Conservation (phyloP, 2,797 vertebrate genomes). For the Myoxocephalus aenaeus region DNA sequence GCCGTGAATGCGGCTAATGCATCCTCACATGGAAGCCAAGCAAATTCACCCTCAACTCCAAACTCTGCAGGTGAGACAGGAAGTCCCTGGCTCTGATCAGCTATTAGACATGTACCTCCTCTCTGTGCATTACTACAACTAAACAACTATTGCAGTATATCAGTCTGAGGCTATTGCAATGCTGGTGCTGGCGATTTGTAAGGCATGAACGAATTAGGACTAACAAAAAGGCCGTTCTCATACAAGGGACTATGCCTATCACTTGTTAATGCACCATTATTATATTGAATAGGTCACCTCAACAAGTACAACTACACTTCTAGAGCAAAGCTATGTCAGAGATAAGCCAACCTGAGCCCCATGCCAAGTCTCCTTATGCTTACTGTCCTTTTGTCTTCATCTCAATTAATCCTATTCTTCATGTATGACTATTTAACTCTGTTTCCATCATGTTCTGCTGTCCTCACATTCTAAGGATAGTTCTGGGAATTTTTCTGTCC, state of each 20-base stretch:
- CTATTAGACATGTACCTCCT: constrained; percentile 65
- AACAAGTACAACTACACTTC: constrained; percentile 11
- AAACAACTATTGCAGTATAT: constrained; percentile 23
- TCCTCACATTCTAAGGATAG: constrained; percentile 36
- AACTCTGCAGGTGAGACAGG: constrained; percentile 98
- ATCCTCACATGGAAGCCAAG: constrained; percentile 99
- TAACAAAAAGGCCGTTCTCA: constrained; percentile 39
- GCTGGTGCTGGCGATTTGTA: constrained; percentile 50
- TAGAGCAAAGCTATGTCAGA: constrained; percentile 50
- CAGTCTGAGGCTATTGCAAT: constrained; percentile 45
- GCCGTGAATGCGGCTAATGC: constrained; percentile 97
- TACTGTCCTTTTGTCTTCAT: constrained; percentile 59
- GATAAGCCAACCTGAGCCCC: constrained; percentile 72
- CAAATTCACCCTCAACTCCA: constrained; percentile 99
- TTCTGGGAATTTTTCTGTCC: constrained; percentile 23
- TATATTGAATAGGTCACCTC: constrained; percentile 32
- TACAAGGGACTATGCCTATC: constrained; percentile 29
- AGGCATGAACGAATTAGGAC: constrained; percentile 34
- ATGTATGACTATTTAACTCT: constrained; percentile 47
- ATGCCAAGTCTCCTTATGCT: constrained; percentile 66
- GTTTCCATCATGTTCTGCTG: constrained; percentile 35
- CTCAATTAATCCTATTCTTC: constrained; percentile 53
- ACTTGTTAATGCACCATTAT: constrained; percentile 38
- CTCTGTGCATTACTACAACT: constrained; percentile 63
- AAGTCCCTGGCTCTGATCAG: constrained; percentile 73